Conservation (phyloP, 2,797 vertebrate species). For the Microchirus variegatus region DNA sequence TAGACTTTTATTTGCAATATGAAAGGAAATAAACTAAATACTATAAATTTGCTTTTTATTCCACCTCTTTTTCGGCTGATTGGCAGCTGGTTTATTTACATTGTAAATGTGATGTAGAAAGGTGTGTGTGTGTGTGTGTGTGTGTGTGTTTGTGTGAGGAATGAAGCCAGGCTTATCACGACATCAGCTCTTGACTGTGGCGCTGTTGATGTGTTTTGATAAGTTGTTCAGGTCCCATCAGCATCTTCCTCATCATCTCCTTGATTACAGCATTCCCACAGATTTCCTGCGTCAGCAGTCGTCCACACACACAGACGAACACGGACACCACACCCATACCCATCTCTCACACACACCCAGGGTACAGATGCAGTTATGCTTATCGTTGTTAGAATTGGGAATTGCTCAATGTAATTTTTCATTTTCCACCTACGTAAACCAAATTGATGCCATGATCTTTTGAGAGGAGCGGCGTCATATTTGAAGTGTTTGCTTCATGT, state of each 20-base stretch:
- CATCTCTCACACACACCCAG: constrained; percentile 21
- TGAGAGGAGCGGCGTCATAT: constrained; percentile 30
- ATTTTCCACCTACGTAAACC: constrained; percentile 34
- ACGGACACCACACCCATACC: constrained; percentile 12
- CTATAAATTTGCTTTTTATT: neutral
- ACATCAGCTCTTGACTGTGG: constrained; percentile 45
- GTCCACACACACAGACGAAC: constrained; percentile 15
- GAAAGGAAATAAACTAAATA: too few species aligned
- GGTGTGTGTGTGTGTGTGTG: constrained; percentile 10
- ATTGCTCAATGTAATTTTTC: constrained; percentile 23
- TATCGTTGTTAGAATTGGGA: constrained; percentile 6
- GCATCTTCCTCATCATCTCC: constrained; percentile 72
- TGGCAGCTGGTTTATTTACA: constrained; percentile 23
- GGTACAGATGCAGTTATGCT: constrained; percentile 31
- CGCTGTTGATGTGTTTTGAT: constrained; percentile 71
- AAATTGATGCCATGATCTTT: constrained; percentile 13
- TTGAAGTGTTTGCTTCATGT: constrained; percentile 38
- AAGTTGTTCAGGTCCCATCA: constrained; percentile 63
- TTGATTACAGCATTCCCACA: constrained; percentile 70
- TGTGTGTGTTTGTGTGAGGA: neutral
- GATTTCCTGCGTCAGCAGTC: constrained; percentile 59
- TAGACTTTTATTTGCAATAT: too few species aligned
- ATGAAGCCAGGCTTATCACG: constrained; percentile 17
- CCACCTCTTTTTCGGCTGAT: constrained; percentile 8
- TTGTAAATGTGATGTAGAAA: constrained; percentile 18